Percentiles rank a stretch among this genome's conserved stretches.
phyloP scores from a whole-genome alignment of 2,113 vertebrate species.

The Dendrocopos noguchii region DNA sequence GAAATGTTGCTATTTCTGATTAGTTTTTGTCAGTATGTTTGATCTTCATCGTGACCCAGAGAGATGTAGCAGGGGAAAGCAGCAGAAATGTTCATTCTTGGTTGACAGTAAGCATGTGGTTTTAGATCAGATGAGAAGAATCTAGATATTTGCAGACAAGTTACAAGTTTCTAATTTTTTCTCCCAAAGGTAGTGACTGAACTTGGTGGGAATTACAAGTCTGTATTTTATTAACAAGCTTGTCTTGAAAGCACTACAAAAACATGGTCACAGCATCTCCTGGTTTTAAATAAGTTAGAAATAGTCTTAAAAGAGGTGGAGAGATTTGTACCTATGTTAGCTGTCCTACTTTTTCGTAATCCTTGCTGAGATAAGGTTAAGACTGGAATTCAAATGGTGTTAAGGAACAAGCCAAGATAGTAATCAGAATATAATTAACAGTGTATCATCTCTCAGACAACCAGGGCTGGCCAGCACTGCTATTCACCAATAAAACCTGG shows the following conservation, averaged over 20 bases:
- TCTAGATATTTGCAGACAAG: not conserved
- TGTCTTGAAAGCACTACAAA: not conserved
- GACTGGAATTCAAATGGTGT: constrained; percentile 42
- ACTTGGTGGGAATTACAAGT: not conserved
- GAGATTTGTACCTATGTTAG: not conserved
- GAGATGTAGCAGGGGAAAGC: not conserved
- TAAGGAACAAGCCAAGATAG: constrained; percentile 47
- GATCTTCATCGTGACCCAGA: not conserved
- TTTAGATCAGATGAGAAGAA: not conserved
- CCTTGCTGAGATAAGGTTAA: constrained; percentile 20
- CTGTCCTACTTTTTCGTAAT: constrained; percentile 39
- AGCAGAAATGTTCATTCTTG: not conserved
- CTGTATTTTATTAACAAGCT: not conserved
- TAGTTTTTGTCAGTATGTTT: constrained; percentile 22
- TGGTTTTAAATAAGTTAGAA: not conserved
- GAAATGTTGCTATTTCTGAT: not conserved
- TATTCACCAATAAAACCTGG: not conserved
- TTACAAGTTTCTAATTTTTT: constrained; percentile 10
- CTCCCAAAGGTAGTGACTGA: not conserved
- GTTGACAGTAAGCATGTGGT: not conserved
- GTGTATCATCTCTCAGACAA: constrained; percentile 8
- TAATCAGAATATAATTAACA: constrained; percentile 56
- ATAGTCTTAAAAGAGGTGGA: not conserved
- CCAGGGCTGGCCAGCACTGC: not conserved
- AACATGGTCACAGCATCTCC: not conserved